Conservation (phyloP, 1,140 invertebrate genomes). For the Hypothenemus hampei region DNA sequence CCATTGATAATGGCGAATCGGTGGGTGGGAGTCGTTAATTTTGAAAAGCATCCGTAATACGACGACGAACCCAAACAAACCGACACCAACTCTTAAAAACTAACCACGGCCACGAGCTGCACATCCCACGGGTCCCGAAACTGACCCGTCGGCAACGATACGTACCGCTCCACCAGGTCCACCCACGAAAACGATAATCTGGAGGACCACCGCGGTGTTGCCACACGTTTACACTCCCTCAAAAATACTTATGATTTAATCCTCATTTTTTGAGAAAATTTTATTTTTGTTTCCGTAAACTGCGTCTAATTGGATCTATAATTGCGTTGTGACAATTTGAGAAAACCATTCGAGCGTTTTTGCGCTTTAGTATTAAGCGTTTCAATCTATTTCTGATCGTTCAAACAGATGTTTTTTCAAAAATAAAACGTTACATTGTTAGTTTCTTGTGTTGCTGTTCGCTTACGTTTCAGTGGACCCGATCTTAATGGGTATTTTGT, state of each 20-base stretch:
- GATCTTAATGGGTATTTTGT: constrained; percentile 23
- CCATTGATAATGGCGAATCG: constrained; percentile 10
- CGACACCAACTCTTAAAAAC: constrained; percentile 4
- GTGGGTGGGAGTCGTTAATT: constrained; percentile 5
- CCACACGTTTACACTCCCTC: background rate
- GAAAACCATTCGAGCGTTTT: too few relatives aligned
- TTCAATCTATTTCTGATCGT: constrained; percentile 7
- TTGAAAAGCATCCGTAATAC: constrained; percentile 8
- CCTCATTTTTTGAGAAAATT: background rate
- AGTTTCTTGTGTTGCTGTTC: background rate
- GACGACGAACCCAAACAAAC: constrained; percentile 19
- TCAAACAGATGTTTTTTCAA: constrained; percentile 22
- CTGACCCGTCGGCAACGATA: constrained; percentile 14
- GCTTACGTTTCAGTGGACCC: constrained; percentile 6
- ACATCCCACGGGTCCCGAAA: constrained; percentile 20
- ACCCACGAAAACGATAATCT: constrained; percentile 8
- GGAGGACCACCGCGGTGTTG: background rate
- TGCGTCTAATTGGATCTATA: too few relatives aligned
- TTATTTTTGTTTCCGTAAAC: background rate
- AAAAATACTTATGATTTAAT: background rate
- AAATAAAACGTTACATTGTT: constrained; percentile 16
- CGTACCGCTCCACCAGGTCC: constrained; percentile 1
- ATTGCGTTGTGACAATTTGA: too few relatives aligned
- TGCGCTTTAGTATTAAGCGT: too few relatives aligned
- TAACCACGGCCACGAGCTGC: constrained; percentile 17